A percentile compares a stretch with the other conserved stretches of the same genome.
phyloP scores from a whole-genome alignment of 2,888 invertebrate genomes.

The Scrobipalpa costella region DNA sequence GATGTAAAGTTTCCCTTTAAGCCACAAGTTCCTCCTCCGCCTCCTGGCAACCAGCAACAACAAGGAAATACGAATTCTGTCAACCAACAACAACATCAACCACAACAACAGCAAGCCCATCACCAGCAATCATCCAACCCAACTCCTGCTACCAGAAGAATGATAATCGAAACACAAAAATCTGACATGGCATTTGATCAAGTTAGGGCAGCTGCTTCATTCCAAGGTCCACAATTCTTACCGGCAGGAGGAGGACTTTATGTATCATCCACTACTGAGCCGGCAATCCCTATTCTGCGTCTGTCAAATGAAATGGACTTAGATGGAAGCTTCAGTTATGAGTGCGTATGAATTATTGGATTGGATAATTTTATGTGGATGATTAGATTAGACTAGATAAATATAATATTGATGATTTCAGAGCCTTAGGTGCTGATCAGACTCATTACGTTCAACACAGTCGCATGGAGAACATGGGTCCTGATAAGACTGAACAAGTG shows the following conservation, averaged over 20 bases:
- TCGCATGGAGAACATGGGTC: slow-evolving; percentile 79
- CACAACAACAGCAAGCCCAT: slow-evolving; percentile 22
- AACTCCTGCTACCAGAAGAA: slow-evolving; percentile 54
- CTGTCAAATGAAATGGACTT: slow-evolving; percentile 80
- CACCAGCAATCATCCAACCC: slow-evolving; percentile 37
- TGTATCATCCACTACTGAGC: slow-evolving; percentile 70
- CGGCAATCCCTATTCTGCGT: slow-evolving; percentile 75
- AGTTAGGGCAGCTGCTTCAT: slow-evolving; percentile 55
- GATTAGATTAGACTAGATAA: neutral
- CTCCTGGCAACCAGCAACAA: slow-evolving; percentile 35
- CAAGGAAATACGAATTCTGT: neutral
- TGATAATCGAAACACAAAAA: slow-evolving; percentile 61
- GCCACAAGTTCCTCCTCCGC: slow-evolving; percentile 27
- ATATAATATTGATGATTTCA: slow-evolving; percentile 38
- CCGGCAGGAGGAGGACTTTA: slow-evolving; percentile 51
- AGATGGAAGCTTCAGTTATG: slow-evolving; percentile 79
- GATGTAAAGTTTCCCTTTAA: slow-evolving; percentile 56
- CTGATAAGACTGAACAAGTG: slow-evolving; percentile 81
- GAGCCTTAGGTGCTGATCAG: slow-evolving; percentile 77
- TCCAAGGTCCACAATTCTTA: slow-evolving; percentile 52
- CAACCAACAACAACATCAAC: slow-evolving; percentile 20
- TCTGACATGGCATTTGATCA: slow-evolving; percentile 57
- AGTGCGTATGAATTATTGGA: slow-evolving; percentile 58
- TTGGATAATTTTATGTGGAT: neutral
- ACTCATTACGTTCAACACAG: slow-evolving; percentile 79